These are phyloP conservation scores for Parazoanthus atlanticus DNA, from an alignment of 92 coral and sea anemone species.

Conservation along the genomic window DNA sequence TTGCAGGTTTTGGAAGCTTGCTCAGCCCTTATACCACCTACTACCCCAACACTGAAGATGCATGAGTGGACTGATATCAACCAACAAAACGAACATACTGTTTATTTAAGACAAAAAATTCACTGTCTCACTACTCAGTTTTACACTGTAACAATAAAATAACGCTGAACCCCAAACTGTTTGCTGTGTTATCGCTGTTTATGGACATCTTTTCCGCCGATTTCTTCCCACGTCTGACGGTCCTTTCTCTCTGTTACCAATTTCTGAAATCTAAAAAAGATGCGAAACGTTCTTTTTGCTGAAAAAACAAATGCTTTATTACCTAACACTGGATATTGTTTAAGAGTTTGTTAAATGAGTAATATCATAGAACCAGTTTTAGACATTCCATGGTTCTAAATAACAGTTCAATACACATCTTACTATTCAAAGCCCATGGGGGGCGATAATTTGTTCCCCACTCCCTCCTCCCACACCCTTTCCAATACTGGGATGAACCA, in stretches of 20 bases:
- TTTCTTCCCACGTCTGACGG: neutral
- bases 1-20: neutral
- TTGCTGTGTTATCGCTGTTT: neutral
- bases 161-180: neutral
- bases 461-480: too few species aligned
- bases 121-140: neutral
- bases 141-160: too few species aligned
- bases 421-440: too few species aligned
- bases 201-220: neutral
- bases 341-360: too few species aligned
- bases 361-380: too few species aligned
- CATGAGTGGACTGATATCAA: neutral
- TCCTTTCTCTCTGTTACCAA: neutral
- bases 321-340: too few species aligned
- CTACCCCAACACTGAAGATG: neutral
- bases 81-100: neutral
- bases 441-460: too few species aligned
- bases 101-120: too few species aligned
- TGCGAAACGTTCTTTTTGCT: too few species aligned
- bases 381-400: too few species aligned
- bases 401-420: too few species aligned
- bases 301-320: neutral
- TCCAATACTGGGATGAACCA: too few species aligned
- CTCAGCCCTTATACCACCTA: neutral
- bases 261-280: neutral